phyloP scores from a whole-genome alignment of 2,113 vertebrate species.

The Gadus macrocephalus region DNA sequence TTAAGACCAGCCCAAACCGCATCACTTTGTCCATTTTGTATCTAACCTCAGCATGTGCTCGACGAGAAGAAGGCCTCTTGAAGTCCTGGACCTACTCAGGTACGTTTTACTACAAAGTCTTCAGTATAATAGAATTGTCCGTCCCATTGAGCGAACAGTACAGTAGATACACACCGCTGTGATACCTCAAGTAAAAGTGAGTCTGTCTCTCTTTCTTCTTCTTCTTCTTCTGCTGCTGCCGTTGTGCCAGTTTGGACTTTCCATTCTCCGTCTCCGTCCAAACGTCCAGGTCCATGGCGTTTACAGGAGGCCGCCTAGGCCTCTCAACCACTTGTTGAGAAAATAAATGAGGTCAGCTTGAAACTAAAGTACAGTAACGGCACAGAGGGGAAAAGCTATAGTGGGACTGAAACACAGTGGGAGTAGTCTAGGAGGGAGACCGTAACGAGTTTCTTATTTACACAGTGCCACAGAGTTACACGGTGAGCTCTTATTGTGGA shows the following conservation, averaged over 20 bases:
- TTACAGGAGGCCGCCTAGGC: slow-evolving; percentile 4
- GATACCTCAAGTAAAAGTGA: no score
- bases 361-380: slow-evolving; percentile 6
- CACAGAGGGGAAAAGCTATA: slow-evolving; percentile 11
- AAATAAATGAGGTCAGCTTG: slow-evolving; percentile 28
- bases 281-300: slow-evolving; percentile 10
- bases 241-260: background rate
- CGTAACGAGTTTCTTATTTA: slow-evolving; percentile 41
- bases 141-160: no score
- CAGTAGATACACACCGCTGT: no score
- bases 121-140: no score
- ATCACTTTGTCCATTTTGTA: no score
- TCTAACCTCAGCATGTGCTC: no score
- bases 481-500: slow-evolving; percentile 33
- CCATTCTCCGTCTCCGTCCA: slow-evolving; percentile 2
- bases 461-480: slow-evolving; percentile 28
- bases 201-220: no score
- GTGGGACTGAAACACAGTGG: slow-evolving; percentile 10
- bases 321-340: slow-evolving; percentile 18
- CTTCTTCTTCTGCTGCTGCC: no score
- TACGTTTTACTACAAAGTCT: no score
- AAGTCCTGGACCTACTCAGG: no score
- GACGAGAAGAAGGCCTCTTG: no score
- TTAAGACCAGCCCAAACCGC: no score
- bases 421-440: slow-evolving; percentile 12